Percentiles rank a stretch among this genome's conserved stretches.
Conservation (phyloP, 2,113 vertebrate genomes). For the Antigone vipio region DNA sequence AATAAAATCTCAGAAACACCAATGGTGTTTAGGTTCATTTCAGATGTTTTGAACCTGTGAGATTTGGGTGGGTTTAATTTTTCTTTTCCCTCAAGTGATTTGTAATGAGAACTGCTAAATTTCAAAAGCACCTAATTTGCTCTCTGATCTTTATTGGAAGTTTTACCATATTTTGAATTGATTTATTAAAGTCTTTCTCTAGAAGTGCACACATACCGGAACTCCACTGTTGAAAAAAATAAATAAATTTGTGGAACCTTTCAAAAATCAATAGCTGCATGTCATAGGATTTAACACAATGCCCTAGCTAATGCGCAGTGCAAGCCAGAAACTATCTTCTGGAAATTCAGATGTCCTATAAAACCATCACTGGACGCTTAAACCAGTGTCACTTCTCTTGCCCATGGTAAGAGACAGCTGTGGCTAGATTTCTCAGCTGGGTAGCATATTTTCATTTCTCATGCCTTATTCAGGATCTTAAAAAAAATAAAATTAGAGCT, state of each 20-base stretch:
- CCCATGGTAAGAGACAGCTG: neutral
- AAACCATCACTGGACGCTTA: neutral
- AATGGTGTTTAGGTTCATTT: neutral
- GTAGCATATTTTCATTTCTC: neutral
- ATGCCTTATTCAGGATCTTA: neutral
- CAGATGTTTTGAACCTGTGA: neutral
- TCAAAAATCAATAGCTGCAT: neutral
- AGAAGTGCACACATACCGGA: neutral
- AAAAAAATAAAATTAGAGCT: neutral
- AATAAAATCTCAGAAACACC: slow-evolving; percentile 19
- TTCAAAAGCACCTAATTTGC: slow-evolving; percentile 39
- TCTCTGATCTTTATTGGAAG: slow-evolving; percentile 44
- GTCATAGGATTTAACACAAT: neutral
- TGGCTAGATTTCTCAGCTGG: neutral
- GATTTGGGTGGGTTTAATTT: neutral
- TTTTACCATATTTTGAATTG: neutral
- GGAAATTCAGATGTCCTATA: neutral
- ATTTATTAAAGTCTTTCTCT: neutral
- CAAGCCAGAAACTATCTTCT: neutral
- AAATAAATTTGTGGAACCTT: neutral
- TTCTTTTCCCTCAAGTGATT: neutral
- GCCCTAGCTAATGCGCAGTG: neutral
- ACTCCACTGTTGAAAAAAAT: neutral
- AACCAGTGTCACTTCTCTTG: neutral
- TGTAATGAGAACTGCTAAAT: slow-evolving; percentile 29